These are phyloP conservation scores for Pristionchus mayeri DNA, from an alignment of 2,888 invertebrate species.

Conservation along the genomic window DNA sequence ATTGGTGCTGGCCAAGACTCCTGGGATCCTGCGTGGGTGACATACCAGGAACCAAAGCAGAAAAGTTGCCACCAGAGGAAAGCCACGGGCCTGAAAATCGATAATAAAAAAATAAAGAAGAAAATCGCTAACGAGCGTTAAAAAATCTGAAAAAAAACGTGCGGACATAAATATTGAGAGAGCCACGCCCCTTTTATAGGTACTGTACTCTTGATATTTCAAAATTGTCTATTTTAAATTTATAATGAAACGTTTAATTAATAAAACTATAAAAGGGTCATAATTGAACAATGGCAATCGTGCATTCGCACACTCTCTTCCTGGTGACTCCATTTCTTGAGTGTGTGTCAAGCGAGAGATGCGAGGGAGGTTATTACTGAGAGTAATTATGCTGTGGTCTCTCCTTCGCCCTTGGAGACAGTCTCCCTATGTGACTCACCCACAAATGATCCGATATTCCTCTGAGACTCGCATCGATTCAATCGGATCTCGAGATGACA, in stretches of 20 bases:
- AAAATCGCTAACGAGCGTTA: too few species aligned
- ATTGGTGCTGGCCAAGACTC: constrained; percentile 12
- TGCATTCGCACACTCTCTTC: too few species aligned
- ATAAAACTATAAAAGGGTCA: neutral
- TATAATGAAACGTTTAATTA: too few species aligned
- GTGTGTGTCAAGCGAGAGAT: constrained; percentile 45
- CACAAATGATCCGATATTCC: constrained; percentile 41
- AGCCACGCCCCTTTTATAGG: too few species aligned
- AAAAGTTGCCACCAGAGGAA: neutral
- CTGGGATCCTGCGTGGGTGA: constrained; percentile 4
- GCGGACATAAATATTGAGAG: too few species aligned
- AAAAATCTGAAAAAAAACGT: neutral
- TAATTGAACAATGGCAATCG: neutral
- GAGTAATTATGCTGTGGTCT: constrained; percentile 49
- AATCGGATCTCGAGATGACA: neutral
- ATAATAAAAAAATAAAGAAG: neutral
- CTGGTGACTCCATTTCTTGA: constrained; percentile 38
- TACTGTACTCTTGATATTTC: too few species aligned
- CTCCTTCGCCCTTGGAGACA: constrained; percentile 19
- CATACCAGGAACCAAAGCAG: constrained; percentile 4
- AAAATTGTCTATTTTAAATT: too few species aligned
- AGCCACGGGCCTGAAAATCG: constrained; percentile 7
- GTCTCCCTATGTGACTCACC: neutral
- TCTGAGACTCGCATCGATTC: constrained; percentile 43
- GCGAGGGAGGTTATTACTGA: constrained; percentile 44